phyloP scores from a whole-genome alignment of 2,888 invertebrate genomes.

The Drosophila melanosoma region DNA sequence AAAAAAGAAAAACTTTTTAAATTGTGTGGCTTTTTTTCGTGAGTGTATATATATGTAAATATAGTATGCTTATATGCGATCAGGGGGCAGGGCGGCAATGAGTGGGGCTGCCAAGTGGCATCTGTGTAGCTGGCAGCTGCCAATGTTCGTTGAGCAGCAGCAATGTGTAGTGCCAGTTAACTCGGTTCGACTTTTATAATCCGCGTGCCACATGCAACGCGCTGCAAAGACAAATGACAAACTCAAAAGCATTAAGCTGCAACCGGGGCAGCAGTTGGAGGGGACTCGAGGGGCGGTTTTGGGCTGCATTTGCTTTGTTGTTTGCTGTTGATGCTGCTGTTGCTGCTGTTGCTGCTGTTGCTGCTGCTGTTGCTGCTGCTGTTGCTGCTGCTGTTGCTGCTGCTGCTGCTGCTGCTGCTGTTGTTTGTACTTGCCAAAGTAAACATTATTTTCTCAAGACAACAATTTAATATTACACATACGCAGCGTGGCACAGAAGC shows the following conservation, averaged over 20 bases:
- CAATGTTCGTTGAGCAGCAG: conserved; percentile 33
- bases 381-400: conserved; percentile 16
- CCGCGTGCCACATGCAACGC: conserved; percentile 67
- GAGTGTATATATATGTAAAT: background rate
- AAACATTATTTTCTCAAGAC: conserved; percentile 77
- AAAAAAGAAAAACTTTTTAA: background rate
- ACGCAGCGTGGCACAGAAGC: conserved; percentile 51
- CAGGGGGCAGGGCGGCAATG: conserved; percentile 11
- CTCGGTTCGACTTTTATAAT: conserved; percentile 78
- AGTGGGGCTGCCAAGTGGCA: conserved; percentile 18
- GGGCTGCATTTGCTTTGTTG: background rate
- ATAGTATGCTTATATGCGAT: conserved; percentile 41
- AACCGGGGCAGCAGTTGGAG: conserved; percentile 4
- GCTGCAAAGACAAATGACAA: conserved; percentile 75
- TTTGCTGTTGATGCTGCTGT: background rate
- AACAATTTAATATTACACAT: conserved; percentile 78
- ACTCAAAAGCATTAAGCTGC: conserved; percentile 77
- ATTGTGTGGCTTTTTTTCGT: background rate
- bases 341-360: conserved; percentile 31
- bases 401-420: conserved; percentile 24
- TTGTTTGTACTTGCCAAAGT: conserved; percentile 64
- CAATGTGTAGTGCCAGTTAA: conserved; percentile 57
- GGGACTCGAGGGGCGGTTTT: background rate
- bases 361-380: conserved; percentile 43
- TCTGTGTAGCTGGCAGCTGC: conserved; percentile 46